Evolutionary conservation across 2,888 invertebrate species (phyloP).

Genomic region (Clitarchus hookeri): DNA sequence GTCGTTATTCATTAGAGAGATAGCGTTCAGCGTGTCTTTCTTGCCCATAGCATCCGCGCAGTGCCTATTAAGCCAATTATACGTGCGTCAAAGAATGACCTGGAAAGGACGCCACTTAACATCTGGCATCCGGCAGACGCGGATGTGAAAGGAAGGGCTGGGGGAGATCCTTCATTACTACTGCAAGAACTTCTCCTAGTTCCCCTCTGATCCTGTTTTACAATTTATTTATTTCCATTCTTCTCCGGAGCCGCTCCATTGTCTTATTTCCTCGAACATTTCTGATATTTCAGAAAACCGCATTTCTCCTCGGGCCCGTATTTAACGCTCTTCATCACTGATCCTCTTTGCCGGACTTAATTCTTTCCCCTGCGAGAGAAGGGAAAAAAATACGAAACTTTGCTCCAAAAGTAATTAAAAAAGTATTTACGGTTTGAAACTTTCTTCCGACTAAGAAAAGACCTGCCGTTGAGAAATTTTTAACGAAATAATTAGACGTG

Average conservation of each 20-base stretch:
- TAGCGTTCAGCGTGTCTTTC: not conserved
- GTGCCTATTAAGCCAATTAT: constrained; percentile 35
- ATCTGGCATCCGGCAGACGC: not conserved
- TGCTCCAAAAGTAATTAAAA: constrained; percentile 1
- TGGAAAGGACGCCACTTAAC: not conserved
- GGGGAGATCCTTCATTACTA: not conserved
- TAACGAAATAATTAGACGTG: constrained; percentile 10
- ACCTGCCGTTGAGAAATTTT: not conserved
- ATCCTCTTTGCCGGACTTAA: constrained; percentile 14
- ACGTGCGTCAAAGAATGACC: constrained; percentile 31
- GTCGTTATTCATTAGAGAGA: not conserved
- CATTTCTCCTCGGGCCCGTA: not conserved
- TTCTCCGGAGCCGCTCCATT: not conserved
- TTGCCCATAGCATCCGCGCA: not conserved
- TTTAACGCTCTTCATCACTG: not conserved
- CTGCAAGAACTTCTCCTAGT: not conserved
- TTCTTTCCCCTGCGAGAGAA: not conserved
- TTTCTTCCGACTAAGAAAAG: not conserved
- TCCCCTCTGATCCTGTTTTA: not conserved
- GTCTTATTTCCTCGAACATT: not conserved
- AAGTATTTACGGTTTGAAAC: constrained; percentile 5
- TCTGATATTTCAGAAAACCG: not conserved
- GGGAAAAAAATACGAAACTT: constrained; percentile 6
- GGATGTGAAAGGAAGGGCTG: too few species aligned
- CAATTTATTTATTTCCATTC: not conserved